These are phyloP conservation scores for Coranthus polyacanthus DNA, from an alignment of 2,797 vertebrate species.

Conservation along the genomic window DNA sequence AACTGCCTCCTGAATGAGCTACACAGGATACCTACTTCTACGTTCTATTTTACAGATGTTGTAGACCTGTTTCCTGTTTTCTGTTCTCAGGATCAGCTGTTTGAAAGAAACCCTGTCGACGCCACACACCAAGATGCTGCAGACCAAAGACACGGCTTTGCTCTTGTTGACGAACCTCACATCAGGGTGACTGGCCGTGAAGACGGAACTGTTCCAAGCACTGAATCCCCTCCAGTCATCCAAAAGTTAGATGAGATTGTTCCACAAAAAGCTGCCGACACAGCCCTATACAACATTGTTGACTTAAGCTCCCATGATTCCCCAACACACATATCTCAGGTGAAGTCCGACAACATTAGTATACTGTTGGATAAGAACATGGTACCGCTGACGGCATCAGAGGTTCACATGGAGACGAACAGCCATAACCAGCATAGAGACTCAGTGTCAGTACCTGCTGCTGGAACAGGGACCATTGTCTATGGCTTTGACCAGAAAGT, in stretches of 20 bases:
- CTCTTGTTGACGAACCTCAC: slow-evolving; percentile 55
- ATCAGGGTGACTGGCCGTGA: not conserved
- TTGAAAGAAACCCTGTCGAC: slow-evolving; percentile 5
- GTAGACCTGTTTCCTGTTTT: not conserved
- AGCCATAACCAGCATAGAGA: slow-evolving; percentile 6
- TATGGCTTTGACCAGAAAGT: slow-evolving; percentile 36
- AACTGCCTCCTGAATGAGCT: not conserved
- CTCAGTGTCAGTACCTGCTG: slow-evolving; percentile 9
- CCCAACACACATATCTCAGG: slow-evolving; percentile 23
- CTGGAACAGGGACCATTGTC: slow-evolving; percentile 41
- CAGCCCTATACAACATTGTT: not conserved
- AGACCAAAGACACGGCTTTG: slow-evolving; percentile 10
- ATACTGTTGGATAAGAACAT: slow-evolving; percentile 52
- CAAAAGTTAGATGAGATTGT: slow-evolving; percentile 48
- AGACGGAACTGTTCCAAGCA: not conserved
- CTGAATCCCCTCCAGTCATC: slow-evolving; percentile 44
- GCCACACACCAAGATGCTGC: not conserved
- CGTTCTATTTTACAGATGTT: not conserved
- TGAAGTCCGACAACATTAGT: slow-evolving; percentile 18
- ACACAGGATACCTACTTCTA: not conserved
- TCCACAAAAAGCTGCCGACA: slow-evolving; percentile 22
- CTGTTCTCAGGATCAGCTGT: slow-evolving; percentile 27
- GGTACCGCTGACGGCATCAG: slow-evolving; percentile 11
- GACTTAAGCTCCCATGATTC: slow-evolving; percentile 13
- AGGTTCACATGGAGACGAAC: slow-evolving; percentile 4